Evolutionary conservation across 2,113 vertebrate genomes (phyloP), one percentile per base, ranked within the genome.

Genomic region (Macrotis lagotis): DNA sequence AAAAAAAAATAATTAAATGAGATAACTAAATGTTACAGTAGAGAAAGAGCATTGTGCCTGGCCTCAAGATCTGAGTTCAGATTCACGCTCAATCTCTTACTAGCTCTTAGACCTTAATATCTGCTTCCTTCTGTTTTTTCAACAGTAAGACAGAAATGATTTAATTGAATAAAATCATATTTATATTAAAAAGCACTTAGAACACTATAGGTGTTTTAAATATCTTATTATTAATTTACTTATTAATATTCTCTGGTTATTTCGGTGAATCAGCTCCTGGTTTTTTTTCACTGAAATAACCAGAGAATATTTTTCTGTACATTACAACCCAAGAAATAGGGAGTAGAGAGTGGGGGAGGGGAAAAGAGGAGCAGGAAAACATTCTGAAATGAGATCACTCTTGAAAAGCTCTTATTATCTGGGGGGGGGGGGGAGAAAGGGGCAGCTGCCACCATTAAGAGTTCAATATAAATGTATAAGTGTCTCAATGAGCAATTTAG

Each of bases 391-490:
- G 97, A 97, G 97, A 97, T 98, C 96, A 98, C 74, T 89, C 95
- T 88, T 95, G 95, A 93, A 96, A 98, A 96, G 95, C 24, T 98
- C 95, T 94, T 96, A 95, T 95, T 95, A 49, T 97, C 97, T 96
- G 90, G 88, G 94, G 14, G 2, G 22, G 48, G 25, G 48, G 6
- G 19, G 59, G 44, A 6, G 37, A 83, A 50, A 4, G 28, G 66
- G 19, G n/a, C 19, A 96, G 97, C 95, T 97, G 91, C 92, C 88
- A 93, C 96, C 97, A 97, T 97, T 97, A 96, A 95, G 94, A 96
- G 95, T 96, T 98, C 94, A 96, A 96, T 97, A 97, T 97, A 97
- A 98, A 98, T 98, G 97, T 97, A 95, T 96, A 94, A 91, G 92
- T 98, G 66, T 44, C 90, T 94, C 96, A 53, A 83, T 48, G 66